phyloP scores from a whole-genome alignment of 2,113 vertebrate genomes.

The Acinonyx jubatus region DNA sequence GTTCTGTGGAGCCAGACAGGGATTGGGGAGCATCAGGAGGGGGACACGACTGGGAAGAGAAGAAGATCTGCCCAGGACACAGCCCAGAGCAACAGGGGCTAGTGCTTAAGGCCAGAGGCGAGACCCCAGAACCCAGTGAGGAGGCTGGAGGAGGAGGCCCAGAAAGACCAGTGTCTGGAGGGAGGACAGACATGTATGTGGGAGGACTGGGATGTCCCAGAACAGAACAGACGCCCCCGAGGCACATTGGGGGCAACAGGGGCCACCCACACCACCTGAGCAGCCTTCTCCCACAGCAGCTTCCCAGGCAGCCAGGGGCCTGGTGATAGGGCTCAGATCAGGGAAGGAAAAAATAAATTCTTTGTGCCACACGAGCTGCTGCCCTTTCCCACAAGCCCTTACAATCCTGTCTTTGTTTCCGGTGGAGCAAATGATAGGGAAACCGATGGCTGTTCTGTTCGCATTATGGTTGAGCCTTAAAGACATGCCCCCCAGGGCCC shows the following conservation, averaged over 20 bases:
- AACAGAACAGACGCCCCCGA: rapidly evolving
- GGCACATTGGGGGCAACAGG: not conserved
- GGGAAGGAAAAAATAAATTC: not conserved
- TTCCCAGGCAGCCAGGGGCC: not conserved
- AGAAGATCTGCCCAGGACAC: too few species aligned
- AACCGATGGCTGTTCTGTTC: rapidly evolving
- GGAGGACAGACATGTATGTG: rapidly evolving
- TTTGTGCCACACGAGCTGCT: not conserved
- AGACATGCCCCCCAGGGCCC: not conserved
- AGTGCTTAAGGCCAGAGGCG: rapidly evolving
- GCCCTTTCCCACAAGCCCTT: not conserved
- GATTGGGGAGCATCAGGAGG: too few species aligned
- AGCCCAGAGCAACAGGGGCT: not conserved
- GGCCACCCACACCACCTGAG: not conserved
- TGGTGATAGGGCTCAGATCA: not conserved
- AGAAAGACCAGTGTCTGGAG: not conserved
- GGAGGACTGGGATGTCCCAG: rapidly evolving
- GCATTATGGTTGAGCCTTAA: rapidly evolving
- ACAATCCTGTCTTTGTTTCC: not conserved
- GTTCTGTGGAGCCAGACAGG: too few species aligned
- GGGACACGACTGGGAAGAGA: not conserved
- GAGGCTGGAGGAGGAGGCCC: too few species aligned
- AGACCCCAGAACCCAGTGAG: not conserved
- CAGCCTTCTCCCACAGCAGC: not conserved
- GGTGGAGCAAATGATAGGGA: rapidly evolving